phyloP scores from a whole-genome alignment of 2,888 invertebrate species.

The Acanthosoma haemorrhoidale region DNA sequence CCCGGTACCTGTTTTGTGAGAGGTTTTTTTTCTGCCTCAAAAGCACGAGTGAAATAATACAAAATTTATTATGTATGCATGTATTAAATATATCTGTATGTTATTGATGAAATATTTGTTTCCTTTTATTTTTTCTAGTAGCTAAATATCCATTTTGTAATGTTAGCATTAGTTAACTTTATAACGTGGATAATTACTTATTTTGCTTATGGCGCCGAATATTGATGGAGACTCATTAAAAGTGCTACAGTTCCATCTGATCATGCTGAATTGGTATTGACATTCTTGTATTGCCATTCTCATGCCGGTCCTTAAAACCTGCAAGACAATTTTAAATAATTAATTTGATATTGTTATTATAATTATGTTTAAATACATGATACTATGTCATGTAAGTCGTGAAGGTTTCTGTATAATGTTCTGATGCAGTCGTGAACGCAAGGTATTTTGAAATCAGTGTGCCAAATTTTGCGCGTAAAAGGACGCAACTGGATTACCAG shows the following conservation, averaged over 20 bases:
- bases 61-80: too few species aligned
- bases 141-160: too few species aligned
- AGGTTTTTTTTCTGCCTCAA: too few species aligned
- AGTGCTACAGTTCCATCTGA: constrained; percentile 85
- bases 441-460: too few species aligned
- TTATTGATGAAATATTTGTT: too few species aligned
- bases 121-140: too few species aligned
- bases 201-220: constrained; percentile 76
- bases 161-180: too few species aligned
- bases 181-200: constrained; percentile 77
- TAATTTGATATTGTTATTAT: background rate
- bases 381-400: background rate
- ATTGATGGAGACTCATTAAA: constrained; percentile 68
- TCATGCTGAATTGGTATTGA: constrained; percentile 79
- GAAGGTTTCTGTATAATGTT: background rate
- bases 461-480: too few species aligned
- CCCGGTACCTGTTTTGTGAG: too few species aligned
- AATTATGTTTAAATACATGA: background rate
- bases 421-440: background rate
- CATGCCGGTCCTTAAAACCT: constrained; percentile 76
- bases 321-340: constrained; percentile 37
- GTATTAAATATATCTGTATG: too few species aligned
- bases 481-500: too few species aligned
- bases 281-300: constrained; percentile 83
- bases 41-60: too few species aligned